phyloP scores from a whole-genome alignment of 2,797 vertebrate species.

The Crypturellus tataupa region DNA sequence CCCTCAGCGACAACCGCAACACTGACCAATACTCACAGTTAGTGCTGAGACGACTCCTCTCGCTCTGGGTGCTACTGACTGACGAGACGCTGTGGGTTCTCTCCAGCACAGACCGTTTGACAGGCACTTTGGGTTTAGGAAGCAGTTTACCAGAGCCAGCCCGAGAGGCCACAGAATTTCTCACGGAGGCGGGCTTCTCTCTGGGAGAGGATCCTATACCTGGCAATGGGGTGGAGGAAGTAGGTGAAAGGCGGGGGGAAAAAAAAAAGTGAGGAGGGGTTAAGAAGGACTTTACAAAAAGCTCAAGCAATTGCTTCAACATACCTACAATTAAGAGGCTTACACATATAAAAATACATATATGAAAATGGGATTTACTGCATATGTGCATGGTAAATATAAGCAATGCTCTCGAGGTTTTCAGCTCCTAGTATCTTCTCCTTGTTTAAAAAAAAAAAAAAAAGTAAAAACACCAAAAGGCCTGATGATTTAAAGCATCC shows the following conservation, averaged over 20 bases:
- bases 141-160: slow-evolving; percentile 16
- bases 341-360: not conserved
- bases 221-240: not conserved
- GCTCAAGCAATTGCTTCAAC: not conserved
- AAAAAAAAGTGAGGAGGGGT: not conserved
- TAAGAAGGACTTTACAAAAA: not conserved
- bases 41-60: slow-evolving; percentile 67
- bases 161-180: slow-evolving; percentile 53
- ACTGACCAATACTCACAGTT: slow-evolving; percentile 80
- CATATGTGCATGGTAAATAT: not conserved
- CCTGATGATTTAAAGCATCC: not conserved
- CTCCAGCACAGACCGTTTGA: slow-evolving; percentile 68
- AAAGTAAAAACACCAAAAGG: not conserved
- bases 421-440: not conserved
- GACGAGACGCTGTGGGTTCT: slow-evolving; percentile 77
- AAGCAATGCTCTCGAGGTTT: not conserved
- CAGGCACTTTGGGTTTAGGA: slow-evolving; percentile 78
- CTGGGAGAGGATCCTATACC: slow-evolving; percentile 31
- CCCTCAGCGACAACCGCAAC: not conserved
- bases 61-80: slow-evolving; percentile 76
- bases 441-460: not conserved
- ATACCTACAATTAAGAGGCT: not conserved
- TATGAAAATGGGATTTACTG: not conserved
- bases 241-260: not conserved
- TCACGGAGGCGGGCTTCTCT: slow-evolving; percentile 61